Percentiles rank a stretch among this genome's conserved stretches.
Conservation (phyloP, 1,140 invertebrate species). For the Telenomus remus region DNA sequence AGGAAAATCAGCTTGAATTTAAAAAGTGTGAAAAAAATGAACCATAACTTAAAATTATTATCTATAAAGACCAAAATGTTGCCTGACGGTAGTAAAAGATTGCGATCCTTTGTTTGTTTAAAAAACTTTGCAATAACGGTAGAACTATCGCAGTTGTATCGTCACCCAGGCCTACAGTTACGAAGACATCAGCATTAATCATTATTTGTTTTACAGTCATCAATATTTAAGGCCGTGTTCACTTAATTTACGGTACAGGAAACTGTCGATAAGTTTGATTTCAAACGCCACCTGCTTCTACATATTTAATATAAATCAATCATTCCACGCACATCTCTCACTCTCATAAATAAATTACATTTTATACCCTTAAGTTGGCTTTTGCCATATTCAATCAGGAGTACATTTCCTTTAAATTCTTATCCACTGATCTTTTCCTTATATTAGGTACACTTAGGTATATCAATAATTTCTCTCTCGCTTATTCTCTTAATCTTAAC, state of each 20-base stretch:
- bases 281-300: constrained; percentile 11
- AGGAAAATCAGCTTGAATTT: too few species aligned
- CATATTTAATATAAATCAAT: too few species aligned
- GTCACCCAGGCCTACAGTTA: constrained; percentile 54
- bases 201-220: constrained; percentile 61
- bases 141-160: constrained; percentile 41
- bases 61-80: constrained; percentile 28
- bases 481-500: constrained; percentile 10
- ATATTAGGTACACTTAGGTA: constrained; percentile 73
- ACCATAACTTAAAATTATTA: too few species aligned
- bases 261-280: constrained; percentile 66
- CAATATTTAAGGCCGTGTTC: constrained; percentile 72
- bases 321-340: not conserved
- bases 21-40: too few species aligned
- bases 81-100: constrained; percentile 32
- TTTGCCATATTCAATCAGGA: constrained; percentile 33
- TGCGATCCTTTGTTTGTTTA: constrained; percentile 20
- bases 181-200: constrained; percentile 51
- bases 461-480: constrained; percentile 67
- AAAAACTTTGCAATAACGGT: constrained; percentile 47
- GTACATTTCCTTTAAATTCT: constrained; percentile 60
- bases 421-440: constrained; percentile 62
- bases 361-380: constrained; percentile 47
- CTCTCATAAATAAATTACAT: too few species aligned
- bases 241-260: constrained; percentile 66